A percentile compares a stretch with the other conserved stretches of the same genome.
phyloP scores from a whole-genome alignment of 2,113 vertebrate genomes.

The Macrotus californicus region DNA sequence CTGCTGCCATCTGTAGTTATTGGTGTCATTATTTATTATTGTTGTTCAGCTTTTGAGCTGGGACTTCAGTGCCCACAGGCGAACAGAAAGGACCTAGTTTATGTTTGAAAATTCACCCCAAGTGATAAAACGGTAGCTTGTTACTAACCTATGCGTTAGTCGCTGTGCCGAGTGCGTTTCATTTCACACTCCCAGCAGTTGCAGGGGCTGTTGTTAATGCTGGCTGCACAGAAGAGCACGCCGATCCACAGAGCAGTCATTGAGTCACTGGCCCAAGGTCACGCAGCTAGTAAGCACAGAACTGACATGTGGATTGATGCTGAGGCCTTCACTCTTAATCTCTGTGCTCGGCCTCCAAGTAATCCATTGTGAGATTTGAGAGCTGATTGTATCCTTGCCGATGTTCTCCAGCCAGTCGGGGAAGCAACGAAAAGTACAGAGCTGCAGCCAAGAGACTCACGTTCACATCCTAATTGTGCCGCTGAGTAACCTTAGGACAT shows the following conservation, averaged over 20 bases:
- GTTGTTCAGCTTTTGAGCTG: neutral
- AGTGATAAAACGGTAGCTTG: neutral
- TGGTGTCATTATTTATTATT: neutral
- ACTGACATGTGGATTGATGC: neutral
- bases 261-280: neutral
- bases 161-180: neutral
- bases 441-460: neutral
- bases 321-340: neutral
- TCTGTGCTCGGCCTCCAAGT: neutral
- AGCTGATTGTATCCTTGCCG: neutral
- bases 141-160: neutral
- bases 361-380: neutral
- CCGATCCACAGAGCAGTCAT: neutral
- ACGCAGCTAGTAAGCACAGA: neutral
- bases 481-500: accelerated
- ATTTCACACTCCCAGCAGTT: neutral
- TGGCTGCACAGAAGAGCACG: neutral
- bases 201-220: neutral
- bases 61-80: neutral
- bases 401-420: neutral
- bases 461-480: neutral
- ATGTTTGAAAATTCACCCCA: neutral
- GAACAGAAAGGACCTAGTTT: neutral
- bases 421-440: neutral
- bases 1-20: neutral